phyloP scores from a whole-genome alignment of 2,888 invertebrate species.

The Hoplodrina blanda region DNA sequence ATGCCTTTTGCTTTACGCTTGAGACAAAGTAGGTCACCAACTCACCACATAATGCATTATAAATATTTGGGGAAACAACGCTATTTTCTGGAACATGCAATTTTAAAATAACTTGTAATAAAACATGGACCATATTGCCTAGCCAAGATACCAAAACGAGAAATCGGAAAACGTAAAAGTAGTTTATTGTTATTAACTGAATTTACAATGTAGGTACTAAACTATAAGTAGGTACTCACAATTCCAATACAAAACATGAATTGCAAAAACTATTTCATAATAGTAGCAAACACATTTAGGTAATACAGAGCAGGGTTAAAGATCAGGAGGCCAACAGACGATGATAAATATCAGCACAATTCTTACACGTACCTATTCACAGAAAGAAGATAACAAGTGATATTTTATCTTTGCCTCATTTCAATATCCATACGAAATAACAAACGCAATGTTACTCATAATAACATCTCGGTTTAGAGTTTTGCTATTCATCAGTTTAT shows the following conservation, averaged over 20 bases:
- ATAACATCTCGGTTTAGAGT: neutral
- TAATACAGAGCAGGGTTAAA: conserved; percentile 66
- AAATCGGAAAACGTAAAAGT: too few relatives aligned
- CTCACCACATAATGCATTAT: neutral
- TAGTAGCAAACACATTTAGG: conserved; percentile 60
- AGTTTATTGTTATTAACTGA: too few relatives aligned
- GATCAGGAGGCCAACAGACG: conserved; percentile 65
- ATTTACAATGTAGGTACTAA: too few relatives aligned
- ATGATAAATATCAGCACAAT: conserved; percentile 56
- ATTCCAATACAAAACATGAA: conserved; percentile 37
- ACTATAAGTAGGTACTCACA: too few relatives aligned
- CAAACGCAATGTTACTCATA: conserved; percentile 41
- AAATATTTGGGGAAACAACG: conserved; percentile 1
- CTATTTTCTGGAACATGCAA: too few relatives aligned
- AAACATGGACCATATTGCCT: too few relatives aligned
- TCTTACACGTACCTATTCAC: conserved; percentile 33
- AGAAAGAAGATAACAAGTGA: conserved; percentile 47
- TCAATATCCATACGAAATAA: conserved; percentile 40
- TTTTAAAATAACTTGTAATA: too few relatives aligned
- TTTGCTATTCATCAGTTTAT: neutral
- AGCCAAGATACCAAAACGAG: too few relatives aligned
- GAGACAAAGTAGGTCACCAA: neutral
- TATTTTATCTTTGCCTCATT: conserved; percentile 41
- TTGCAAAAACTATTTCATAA: conserved; percentile 68
- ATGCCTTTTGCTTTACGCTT: too few relatives aligned